Evolutionary conservation across 2,113 vertebrate species (phyloP).

Genomic region (Myiozetetes cayanensis): DNA sequence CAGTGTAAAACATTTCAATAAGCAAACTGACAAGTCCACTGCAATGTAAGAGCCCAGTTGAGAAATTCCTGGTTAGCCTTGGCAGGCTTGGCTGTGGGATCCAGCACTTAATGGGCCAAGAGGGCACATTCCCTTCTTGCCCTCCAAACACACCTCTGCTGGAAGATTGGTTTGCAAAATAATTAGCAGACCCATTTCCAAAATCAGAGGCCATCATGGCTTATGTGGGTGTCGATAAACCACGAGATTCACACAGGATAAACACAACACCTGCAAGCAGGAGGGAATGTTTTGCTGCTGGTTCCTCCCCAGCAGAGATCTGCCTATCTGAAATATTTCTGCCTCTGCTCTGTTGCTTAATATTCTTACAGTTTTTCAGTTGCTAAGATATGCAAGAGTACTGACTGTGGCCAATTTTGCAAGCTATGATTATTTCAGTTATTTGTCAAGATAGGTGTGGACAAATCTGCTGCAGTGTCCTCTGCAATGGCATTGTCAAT

Average conservation of each 20-base stretch:
- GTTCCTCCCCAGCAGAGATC: slow-evolving; percentile 4
- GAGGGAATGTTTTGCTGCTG: not conserved
- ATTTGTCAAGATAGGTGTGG: slow-evolving; percentile 70
- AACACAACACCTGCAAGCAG: not conserved
- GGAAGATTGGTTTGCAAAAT: not conserved
- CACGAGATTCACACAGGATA: not conserved
- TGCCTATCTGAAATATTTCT: slow-evolving; percentile 26
- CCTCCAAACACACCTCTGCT: not conserved
- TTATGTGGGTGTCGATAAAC: not conserved
- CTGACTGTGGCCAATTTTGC: slow-evolving; percentile 69
- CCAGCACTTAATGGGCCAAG: not conserved
- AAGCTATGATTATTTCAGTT: slow-evolving; percentile 76
- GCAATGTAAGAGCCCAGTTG: not conserved
- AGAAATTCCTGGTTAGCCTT: slow-evolving; percentile 33
- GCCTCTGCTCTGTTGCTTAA: slow-evolving; percentile 68
- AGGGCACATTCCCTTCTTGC: not conserved
- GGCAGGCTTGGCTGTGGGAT: not conserved
- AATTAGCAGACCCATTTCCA: not conserved
- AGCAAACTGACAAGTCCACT: not conserved
- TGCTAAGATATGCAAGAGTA: slow-evolving; percentile 60
- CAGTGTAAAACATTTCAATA: not conserved
- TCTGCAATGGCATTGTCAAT: slow-evolving; percentile 4
- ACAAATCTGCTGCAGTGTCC: slow-evolving; percentile 36
- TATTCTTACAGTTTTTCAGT: slow-evolving; percentile 70
- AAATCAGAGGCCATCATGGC: not conserved